A percentile compares a stretch with the other conserved stretches of the same genome.
phyloP scores from a whole-genome alignment of 2,888 invertebrate species.

The Parnassius smintheus region DNA sequence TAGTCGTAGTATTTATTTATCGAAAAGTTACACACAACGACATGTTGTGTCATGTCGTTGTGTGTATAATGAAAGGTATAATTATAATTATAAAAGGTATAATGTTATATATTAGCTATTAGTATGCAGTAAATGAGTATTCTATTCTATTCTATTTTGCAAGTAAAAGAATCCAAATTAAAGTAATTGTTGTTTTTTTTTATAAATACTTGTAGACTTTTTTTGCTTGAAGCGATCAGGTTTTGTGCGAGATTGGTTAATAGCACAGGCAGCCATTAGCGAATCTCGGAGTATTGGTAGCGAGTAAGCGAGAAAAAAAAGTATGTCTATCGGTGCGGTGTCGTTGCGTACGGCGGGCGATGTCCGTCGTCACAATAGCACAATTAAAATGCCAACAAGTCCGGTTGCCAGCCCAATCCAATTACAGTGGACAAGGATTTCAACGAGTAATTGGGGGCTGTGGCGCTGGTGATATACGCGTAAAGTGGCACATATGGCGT shows the following conservation, averaged over 20 bases:
- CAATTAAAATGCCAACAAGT: constrained; percentile 82
- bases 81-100: too few species aligned
- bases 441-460: constrained; percentile 77
- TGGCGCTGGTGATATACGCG: constrained; percentile 60
- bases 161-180: neutral
- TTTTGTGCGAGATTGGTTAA: constrained; percentile 34
- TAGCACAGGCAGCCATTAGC: constrained; percentile 43
- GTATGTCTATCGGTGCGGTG: constrained; percentile 61
- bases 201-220: neutral
- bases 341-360: constrained; percentile 60
- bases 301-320: constrained; percentile 52
- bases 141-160: too few species aligned
- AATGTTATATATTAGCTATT: too few species aligned
- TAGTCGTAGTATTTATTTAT: too few species aligned
- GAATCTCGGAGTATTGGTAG: constrained; percentile 43
- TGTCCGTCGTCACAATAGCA: constrained; percentile 78
- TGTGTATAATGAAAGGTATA: too few species aligned
- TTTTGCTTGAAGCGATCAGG: neutral
- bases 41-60: too few species aligned
- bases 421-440: constrained; percentile 80
- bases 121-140: too few species aligned
- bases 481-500: constrained; percentile 51
- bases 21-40: too few species aligned
- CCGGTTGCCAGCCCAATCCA: constrained; percentile 78
- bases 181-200: neutral